Evolutionary conservation across 2,888 invertebrate genomes (phyloP).

Genomic region (Tineola bisselliella): DNA sequence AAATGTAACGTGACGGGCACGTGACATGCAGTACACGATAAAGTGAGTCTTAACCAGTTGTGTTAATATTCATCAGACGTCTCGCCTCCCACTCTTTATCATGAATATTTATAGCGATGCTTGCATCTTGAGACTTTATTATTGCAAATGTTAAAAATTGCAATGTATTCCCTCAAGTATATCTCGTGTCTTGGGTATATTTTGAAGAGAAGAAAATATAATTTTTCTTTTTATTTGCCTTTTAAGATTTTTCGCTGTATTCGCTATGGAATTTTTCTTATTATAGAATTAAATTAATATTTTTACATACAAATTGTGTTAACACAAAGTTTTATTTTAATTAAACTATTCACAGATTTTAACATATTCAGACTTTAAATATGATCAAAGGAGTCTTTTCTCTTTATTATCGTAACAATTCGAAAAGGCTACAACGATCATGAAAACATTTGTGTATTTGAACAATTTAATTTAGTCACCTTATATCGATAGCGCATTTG

Average conservation of each 20-base stretch:
- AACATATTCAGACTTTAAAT: conserved; percentile 11
- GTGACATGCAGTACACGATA: conserved; percentile 5
- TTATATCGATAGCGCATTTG: neutral
- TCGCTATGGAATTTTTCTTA: neutral
- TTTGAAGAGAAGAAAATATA: neutral
- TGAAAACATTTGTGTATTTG: conserved; percentile 3
- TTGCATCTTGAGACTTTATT: conserved; percentile 12
- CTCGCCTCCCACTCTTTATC: conserved; percentile 6
- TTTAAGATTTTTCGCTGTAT: neutral
- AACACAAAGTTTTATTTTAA: neutral
- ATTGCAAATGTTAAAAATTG: conserved; percentile 13
- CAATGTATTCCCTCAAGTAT: conserved; percentile 4
- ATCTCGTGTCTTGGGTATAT: neutral
- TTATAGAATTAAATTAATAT: neutral
- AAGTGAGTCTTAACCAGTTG: neutral
- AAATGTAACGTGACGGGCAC: conserved; percentile 5
- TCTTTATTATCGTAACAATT: neutral
- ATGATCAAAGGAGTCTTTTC: neutral
- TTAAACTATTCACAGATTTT: conserved; percentile 8
- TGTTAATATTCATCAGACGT: conserved; percentile 12
- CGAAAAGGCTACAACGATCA: neutral
- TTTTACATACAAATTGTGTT: neutral
- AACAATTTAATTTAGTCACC: conserved; percentile 1
- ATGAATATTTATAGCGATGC: conserved; percentile 10
- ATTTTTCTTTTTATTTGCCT: too few species aligned